phyloP scores from a whole-genome alignment of 1,140 invertebrate genomes.

The Drosophila insularis region DNA sequence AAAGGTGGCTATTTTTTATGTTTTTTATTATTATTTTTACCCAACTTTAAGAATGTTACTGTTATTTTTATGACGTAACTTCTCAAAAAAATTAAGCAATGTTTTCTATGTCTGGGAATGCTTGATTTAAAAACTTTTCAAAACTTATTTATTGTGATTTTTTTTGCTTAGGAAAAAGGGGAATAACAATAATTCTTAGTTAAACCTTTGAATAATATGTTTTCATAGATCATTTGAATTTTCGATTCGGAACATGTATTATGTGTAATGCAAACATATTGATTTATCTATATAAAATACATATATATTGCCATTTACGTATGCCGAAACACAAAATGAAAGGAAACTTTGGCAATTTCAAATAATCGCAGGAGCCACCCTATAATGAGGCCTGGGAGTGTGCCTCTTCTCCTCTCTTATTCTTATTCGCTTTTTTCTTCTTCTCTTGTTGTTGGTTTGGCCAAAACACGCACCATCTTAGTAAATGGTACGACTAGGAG shows the following conservation, averaged over 20 bases:
- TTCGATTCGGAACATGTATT: constrained; percentile 71
- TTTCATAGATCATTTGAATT: constrained; percentile 50
- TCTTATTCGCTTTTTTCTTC: neutral
- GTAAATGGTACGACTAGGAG: neutral
- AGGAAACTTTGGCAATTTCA: constrained; percentile 78
- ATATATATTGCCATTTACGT: constrained; percentile 74
- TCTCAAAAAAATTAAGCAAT: too few species aligned
- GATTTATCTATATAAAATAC: constrained; percentile 61
- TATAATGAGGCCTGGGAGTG: constrained; percentile 74
- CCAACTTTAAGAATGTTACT: too few species aligned
- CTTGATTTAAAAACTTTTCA: too few species aligned
- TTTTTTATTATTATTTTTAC: too few species aligned
- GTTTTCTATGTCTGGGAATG: too few species aligned
- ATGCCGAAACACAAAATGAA: constrained; percentile 65
- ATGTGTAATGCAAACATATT: constrained; percentile 46
- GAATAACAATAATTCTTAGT: neutral
- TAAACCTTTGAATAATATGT: constrained; percentile 5
- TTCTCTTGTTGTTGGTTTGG: neutral
- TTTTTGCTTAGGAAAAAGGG: neutral
- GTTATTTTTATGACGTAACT: too few species aligned
- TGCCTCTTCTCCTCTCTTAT: constrained; percentile 18
- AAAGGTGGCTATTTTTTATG: too few species aligned
- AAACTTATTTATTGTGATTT: too few species aligned
- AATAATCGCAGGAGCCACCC: constrained; percentile 71
- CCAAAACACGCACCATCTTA: constrained; percentile 6